Evolutionary conservation across 2,113 vertebrate genomes (phyloP), one percentile per base, ranked within the genome.

Genomic region (Eidolon helvum): DNA sequence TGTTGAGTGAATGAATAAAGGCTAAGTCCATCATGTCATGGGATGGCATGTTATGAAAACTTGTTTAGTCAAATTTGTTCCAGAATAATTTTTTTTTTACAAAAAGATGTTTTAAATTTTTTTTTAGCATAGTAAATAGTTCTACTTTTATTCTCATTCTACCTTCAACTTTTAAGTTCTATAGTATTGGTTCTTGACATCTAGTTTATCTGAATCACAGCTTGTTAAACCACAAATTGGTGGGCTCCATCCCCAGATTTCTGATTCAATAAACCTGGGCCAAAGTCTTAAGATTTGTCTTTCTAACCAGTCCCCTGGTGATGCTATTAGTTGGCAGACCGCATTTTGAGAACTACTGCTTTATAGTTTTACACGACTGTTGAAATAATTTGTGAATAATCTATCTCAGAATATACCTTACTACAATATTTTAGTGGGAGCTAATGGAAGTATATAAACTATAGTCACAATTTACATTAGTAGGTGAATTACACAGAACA

Each of bases 401-500:
- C 35, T 48, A 30, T 84, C 14, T 69, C 69, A 82, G 66, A 78
- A 66, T 71, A 88, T 50, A 72, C 0, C 14, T 53, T 48, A 87
- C 33, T 48, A 59, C n/a, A 53, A 30, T 59, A 80, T 40, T 95
- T 96, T 75, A 80, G 40, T 59, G 35, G 38, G 21, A 90, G 7
- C 22, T 71, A 82, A 97, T 43, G 24, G 66, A 87, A 91, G 16
- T 33, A 57, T 40, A 48, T 55, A 38, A 87, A 90, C 40, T 74
- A 57, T 55, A 85, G 77, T 80, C 26, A 90, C 9, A 93, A 87
- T 72, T 93, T 96, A 38, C 21, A 77, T 95, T 88, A 84, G 28
- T 40, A 94, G 63, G 7, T 94, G 65, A 95, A 97, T 95, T 80
- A 72, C n/a, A 40, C 22, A 21, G 35, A 79, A 92, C 22, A 95